Evolutionary conservation across 64 coral and sea anemone species (phyloP), one percentile per base, ranked within the genome.

Genomic region (Acropora tenuis): DNA sequence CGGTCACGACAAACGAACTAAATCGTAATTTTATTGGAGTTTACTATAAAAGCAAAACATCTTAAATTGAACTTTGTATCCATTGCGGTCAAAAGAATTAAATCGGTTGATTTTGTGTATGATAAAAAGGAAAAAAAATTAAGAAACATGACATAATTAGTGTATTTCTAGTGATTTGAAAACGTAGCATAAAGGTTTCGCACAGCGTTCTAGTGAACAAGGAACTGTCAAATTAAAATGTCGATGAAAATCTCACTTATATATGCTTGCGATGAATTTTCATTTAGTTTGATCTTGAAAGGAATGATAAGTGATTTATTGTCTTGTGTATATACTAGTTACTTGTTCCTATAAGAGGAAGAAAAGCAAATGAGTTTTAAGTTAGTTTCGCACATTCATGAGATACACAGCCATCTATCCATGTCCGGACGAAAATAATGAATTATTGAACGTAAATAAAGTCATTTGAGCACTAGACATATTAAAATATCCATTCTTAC

Each of bases 351-450:
- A 11, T 12, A 8, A 17, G 5, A 46, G 47, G 47, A 15, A 5
- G 46, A 47, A 44, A 41, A 16, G 69, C 48, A 68, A 68, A 30
- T 30, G 30, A 30, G 30, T 30, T 30, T 30, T 30, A 30, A 30
- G 30, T 30, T 30, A 30, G 30, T 30, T 30, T 30, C 30, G 30
- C 30, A 30, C 30, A 30, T 30, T 30, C 30, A 30, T 30, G 30
- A 30, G 30, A 30, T 30, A 30, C 30, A 30, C 30, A 30, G 30
- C 30, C 30, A 30, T 30, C 30, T 13, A 47, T 83, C 18, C 40
- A 15, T 71, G 18, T 45, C 69, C 63, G 82, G 82, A 85, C 82
- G 19, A 72, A 85, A 85, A 47, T 71, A 61, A 85, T 85, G 69
- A 85, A 85, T 85, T 85, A 69, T 85, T 85, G 44, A 85, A 48